Conservation (phyloP, 1,140 invertebrate species). For the Nephila pilipes region DNA sequence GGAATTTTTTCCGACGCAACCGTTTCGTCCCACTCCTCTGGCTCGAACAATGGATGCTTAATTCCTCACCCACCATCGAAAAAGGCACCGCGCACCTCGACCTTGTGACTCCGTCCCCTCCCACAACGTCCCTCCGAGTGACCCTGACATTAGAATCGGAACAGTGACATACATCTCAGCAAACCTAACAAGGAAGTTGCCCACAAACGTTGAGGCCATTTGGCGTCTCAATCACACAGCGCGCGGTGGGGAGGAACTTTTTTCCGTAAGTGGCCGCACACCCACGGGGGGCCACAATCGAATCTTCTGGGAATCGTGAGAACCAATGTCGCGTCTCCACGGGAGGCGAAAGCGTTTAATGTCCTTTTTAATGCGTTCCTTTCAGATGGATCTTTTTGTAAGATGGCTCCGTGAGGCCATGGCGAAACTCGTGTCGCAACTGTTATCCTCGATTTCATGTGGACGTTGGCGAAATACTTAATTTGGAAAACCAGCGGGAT, state of each 20-base stretch:
- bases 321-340: not conserved
- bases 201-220: not conserved
- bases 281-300: not conserved
- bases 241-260: not conserved
- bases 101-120: not conserved
- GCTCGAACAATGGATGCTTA: not conserved
- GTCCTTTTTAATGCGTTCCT: not conserved
- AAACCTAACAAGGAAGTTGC: constrained; percentile 19
- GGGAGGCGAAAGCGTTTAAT: not conserved
- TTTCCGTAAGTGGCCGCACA: not conserved
- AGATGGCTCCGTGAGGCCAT: too few species aligned
- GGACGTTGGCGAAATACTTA: too few species aligned
- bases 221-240: not conserved
- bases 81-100: not conserved
- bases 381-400: not conserved
- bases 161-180: not conserved
- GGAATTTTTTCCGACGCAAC: not conserved
- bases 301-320: not conserved
- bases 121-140: not conserved
- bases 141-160: not conserved
- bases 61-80: not conserved
- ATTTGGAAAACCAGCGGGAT: too few species aligned
- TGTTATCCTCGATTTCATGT: too few species aligned
- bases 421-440: too few species aligned
- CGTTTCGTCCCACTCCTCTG: not conserved